Percentiles rank a stretch among this genome's conserved stretches.
Evolutionary conservation across 2,113 vertebrate genomes (phyloP).

Genomic region (Myiozetetes cayanensis): DNA sequence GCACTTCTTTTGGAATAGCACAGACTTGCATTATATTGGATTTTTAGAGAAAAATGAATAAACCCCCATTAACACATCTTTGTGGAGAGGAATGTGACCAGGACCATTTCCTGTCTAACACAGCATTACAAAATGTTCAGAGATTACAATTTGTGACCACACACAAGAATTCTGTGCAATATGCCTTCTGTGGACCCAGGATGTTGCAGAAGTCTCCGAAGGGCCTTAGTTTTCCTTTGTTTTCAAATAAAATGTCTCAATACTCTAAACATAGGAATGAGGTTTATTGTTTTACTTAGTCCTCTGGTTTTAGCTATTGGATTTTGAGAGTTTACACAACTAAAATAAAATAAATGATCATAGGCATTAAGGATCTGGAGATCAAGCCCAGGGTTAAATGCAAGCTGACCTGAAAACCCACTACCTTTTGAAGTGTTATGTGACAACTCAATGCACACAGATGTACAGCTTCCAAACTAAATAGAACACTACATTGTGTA

Average conservation of each 20-base stretch:
- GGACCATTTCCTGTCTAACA: neutral
- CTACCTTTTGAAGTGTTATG: neutral
- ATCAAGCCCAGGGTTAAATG: neutral
- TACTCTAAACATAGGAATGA: neutral
- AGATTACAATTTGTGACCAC: neutral
- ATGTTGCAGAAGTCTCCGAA: neutral
- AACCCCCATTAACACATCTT: neutral
- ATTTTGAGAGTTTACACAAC: neutral
- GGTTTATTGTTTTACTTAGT: neutral
- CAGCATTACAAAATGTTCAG: neutral
- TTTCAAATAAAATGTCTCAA: neutral
- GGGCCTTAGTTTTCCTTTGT: neutral
- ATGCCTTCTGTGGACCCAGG: neutral
- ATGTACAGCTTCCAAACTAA: neutral
- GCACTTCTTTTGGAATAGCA: neutral
- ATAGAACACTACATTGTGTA: neutral
- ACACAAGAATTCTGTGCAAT: neutral
- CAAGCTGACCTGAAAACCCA: neutral
- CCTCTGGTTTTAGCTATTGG: neutral
- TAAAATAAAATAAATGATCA: neutral
- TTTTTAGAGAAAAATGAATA: neutral
- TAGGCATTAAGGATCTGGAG: neutral
- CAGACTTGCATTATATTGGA: neutral
- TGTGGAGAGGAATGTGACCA: neutral
- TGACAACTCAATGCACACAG: neutral